Evolutionary conservation across 1,140 invertebrate genomes (phyloP).

Genomic region (Aleiodes sp.): DNA sequence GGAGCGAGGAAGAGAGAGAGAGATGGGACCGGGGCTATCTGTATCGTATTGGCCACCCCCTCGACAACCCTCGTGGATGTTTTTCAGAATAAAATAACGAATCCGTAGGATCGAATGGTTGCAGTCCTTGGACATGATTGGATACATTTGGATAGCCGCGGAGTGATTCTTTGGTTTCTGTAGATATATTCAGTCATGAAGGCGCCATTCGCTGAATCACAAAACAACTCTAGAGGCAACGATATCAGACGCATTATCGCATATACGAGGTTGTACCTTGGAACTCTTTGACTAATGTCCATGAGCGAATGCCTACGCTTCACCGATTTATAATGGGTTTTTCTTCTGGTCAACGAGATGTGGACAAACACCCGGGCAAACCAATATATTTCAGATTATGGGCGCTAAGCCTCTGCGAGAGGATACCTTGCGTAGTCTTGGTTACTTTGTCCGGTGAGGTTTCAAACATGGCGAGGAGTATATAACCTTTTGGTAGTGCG

Average conservation of each 20-base stretch:
- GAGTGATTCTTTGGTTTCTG: not conserved
- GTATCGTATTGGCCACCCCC: constrained; percentile 41
- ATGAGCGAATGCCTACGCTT: constrained; percentile 65
- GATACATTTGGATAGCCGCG: not conserved
- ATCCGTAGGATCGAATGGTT: not conserved
- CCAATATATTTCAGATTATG: constrained; percentile 67
- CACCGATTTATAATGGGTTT: constrained; percentile 63
- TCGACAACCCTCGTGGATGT: constrained; percentile 10
- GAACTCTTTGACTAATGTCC: constrained; percentile 66
- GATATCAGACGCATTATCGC: constrained; percentile 65
- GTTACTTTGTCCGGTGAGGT: not conserved
- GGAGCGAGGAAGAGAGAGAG: not conserved
- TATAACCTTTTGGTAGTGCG: too few relatives aligned
- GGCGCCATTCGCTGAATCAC: constrained; percentile 13
- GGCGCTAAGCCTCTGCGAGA: constrained; percentile 50
- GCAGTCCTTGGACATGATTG: not conserved
- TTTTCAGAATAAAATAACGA: constrained; percentile 7
- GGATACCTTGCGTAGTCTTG: constrained; percentile 8
- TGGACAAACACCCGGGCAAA: constrained; percentile 62
- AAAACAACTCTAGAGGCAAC: constrained; percentile 42
- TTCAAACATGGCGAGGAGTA: too few relatives aligned
- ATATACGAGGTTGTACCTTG: constrained; percentile 57
- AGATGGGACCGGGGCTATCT: constrained; percentile 35
- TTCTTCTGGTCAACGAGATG: constrained; percentile 61
- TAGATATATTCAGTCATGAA: constrained; percentile 8